phyloP scores from a whole-genome alignment of 2,888 invertebrate species.

The Protonemura montana region DNA sequence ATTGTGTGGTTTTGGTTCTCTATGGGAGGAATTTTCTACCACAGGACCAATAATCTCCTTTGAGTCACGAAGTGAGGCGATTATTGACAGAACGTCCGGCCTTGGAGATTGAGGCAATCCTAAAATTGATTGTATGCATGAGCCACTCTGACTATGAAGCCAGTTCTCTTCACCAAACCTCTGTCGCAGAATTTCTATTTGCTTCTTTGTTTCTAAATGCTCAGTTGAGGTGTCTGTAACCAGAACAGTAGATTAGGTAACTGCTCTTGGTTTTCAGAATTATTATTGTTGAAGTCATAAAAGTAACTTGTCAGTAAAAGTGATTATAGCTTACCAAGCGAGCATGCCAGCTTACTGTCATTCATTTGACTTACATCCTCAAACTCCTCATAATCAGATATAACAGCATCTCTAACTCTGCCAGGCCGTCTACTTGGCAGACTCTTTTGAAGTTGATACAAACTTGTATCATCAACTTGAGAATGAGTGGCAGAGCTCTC shows the following conservation, averaged over 20 bases:
- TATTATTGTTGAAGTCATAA: no score
- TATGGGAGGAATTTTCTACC: constrained; percentile 49
- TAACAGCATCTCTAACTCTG: constrained; percentile 53
- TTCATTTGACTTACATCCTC: constrained; percentile 45
- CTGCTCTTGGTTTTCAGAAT: no score
- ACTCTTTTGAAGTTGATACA: constrained; percentile 32
- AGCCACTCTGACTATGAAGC: constrained; percentile 65
- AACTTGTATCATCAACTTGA: background rate
- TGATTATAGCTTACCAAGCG: constrained; percentile 45
- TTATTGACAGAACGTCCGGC: constrained; percentile 49
- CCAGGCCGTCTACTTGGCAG: constrained; percentile 49
- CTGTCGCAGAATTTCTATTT: constrained; percentile 65
- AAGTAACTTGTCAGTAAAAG: no score
- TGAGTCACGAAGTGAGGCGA: background rate
- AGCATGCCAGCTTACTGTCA: constrained; percentile 48
- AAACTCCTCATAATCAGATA: constrained; percentile 51
- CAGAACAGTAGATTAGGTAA: constrained; percentile 43
- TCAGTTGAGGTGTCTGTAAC: constrained; percentile 57
- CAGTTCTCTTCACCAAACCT: constrained; percentile 68
- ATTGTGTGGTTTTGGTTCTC: constrained; percentile 51
- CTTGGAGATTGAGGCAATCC: constrained; percentile 59
- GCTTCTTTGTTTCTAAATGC: constrained; percentile 67
- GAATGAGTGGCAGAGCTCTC: background rate
- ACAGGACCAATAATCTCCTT: background rate
- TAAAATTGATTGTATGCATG: constrained; percentile 64